These are phyloP conservation scores for Paracentrotus lividus DNA, from an alignment of 53 echinoderm and acorn worm species.

Conservation along the genomic window DNA sequence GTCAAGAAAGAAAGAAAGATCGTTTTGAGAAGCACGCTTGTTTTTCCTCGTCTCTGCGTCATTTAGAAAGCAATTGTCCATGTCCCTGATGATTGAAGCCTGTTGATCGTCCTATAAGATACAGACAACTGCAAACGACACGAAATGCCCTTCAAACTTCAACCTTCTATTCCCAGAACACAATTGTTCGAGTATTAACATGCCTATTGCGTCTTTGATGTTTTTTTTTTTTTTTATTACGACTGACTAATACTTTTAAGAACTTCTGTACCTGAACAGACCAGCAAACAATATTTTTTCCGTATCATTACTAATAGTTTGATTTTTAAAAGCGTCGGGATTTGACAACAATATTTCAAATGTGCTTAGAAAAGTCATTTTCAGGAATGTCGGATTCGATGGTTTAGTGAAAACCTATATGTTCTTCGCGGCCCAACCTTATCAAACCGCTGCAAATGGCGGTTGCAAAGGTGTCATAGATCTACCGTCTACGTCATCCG, in stretches of 20 bases:
- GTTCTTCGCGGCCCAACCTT: background rate
- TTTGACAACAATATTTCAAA: too few species aligned
- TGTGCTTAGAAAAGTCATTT: background rate
- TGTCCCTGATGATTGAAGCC: slow-evolving; percentile 39
- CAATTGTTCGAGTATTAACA: background rate
- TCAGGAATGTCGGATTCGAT: background rate
- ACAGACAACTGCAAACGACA: background rate
- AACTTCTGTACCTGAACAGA: background rate
- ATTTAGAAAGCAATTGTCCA: slow-evolving; percentile 49
- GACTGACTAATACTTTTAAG: background rate
- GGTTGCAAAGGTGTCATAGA: slow-evolving; percentile 11
- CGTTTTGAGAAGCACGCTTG: slow-evolving; percentile 35
- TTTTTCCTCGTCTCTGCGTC: slow-evolving; percentile 48
- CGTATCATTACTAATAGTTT: too few species aligned
- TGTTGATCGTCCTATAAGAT: slow-evolving; percentile 31
- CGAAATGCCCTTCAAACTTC: background rate
- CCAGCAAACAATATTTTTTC: too few species aligned
- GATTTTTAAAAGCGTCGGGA: too few species aligned
- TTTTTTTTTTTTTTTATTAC: background rate
- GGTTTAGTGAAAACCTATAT: background rate
- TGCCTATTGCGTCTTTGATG: background rate
- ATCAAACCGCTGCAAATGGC: slow-evolving; percentile 2
- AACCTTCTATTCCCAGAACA: background rate
- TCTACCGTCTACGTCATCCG: slow-evolving; percentile 33
- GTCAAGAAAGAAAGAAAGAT: background rate